Evolutionary conservation across 2,797 vertebrate genomes (phyloP).

Genomic region (Hyperoplus immaculatus): DNA sequence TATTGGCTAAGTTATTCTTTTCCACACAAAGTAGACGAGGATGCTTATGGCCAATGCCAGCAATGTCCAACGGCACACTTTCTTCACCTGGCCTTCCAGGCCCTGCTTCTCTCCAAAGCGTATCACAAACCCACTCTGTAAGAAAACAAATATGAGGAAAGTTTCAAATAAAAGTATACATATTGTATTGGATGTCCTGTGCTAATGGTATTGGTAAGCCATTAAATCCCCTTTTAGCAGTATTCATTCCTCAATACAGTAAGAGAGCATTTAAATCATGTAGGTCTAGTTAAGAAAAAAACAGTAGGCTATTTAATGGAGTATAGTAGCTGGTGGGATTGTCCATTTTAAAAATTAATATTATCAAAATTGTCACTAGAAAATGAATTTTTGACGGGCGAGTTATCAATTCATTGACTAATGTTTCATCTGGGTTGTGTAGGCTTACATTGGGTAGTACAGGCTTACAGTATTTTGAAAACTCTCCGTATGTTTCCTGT

Average conservation of each 20-base stretch:
- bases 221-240: neutral
- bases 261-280: neutral
- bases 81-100: conserved; percentile 78
- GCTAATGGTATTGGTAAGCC: neutral
- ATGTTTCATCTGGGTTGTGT: no score
- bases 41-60: conserved; percentile 69
- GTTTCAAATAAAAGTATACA: neutral
- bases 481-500: no score
- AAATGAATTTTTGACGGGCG: no score
- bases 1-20: conserved; percentile 63
- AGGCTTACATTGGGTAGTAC: no score
- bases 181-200: neutral
- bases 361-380: no score
- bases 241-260: neutral
- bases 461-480: no score
- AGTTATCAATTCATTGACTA: no score
- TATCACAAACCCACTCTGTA: conserved; percentile 79
- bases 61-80: conserved; percentile 79
- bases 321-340: neutral
- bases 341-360: neutral
- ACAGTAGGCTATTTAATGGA: neutral
- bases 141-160: neutral
- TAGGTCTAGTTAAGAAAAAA: neutral
- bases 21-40: conserved; percentile 74
- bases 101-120: conserved; percentile 80